Base-by-base conservation (phyloP, 1,140 invertebrate genomes). In the Drosophila truncata region DNA sequence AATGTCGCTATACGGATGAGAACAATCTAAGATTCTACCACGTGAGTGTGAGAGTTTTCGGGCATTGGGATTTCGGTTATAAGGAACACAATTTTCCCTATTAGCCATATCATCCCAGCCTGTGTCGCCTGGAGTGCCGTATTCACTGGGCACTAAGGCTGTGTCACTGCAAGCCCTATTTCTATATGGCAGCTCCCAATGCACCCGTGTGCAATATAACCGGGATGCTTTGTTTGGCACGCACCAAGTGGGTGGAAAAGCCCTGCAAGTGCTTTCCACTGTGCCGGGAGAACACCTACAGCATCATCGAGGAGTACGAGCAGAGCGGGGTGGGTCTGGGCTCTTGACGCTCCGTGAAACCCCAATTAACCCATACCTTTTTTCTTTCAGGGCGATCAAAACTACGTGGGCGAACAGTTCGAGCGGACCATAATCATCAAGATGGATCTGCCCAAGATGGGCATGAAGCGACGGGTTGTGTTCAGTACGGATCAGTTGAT, bases 401-500 rank as follows among this genome's bases (percentile, higher is more conserved):
- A 47, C 42, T 78, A 84, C 33, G 33, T 39, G 20, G 80, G 65
- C 27, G 70, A 76, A 13, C 64, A 82, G 47, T 91, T 91, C 25
- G 91, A 92, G 33, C 79, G 91, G 6, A 78, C 81, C 1, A 60
- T 91, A 8, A 81, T 87, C 39, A 59, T 92, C 16, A 76, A 83
- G 27, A 42, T 88, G 58, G 72, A 78, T 14, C 20, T 92, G 31
- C 83, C 91, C 29, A 90, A 80, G 55, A 87, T 92, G 77, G 88
- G 80, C 23, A 87, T 92, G 49, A 91, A 86, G 44, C 82, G 91
- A 4, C 75, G 88, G 20, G 91, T 92, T 13, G 88, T 92, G 6
- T 92, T 92, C 31, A 92, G 91, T 49, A 73, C 77, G 11, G 91
- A 92, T 77, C 91, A 92, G 61, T 50, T 92, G 57, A 78, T 92